Evolutionary conservation across 2,113 vertebrate species (phyloP).

Genomic region (Protobothrops mucrosquamatus): DNA sequence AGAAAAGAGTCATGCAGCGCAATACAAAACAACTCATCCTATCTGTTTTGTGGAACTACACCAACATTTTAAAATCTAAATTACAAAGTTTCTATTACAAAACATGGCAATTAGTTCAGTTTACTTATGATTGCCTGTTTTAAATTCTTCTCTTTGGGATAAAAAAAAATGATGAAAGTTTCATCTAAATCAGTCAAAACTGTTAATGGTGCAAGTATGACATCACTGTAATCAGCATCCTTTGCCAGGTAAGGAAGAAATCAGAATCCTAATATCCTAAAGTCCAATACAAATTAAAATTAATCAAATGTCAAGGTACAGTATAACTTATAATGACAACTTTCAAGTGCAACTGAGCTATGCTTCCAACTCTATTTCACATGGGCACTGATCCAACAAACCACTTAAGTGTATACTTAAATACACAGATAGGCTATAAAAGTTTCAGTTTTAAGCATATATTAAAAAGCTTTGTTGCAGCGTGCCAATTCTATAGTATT

Average conservation of each 20-base stretch:
- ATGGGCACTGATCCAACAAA: conserved; percentile 11
- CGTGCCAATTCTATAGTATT: not conserved
- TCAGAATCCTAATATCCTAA: not conserved
- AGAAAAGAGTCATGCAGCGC: not conserved
- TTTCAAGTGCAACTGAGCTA: not conserved
- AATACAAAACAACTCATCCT: not conserved
- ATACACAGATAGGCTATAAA: not conserved
- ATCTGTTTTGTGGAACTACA: not conserved
- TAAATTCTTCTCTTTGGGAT: not conserved
- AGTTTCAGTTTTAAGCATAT: not conserved
- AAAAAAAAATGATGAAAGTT: not conserved
- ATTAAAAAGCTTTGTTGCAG: conserved; percentile 3
- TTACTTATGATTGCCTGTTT: not conserved
- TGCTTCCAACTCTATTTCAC: not conserved
- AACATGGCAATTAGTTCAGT: not conserved
- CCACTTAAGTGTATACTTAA: not conserved
- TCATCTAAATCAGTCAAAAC: not conserved
- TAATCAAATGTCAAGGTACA: not conserved
- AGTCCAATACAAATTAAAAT: not conserved
- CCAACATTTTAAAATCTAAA: not conserved
- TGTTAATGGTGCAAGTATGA: not conserved
- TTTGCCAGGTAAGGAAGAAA: not conserved
- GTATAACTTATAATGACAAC: conserved; percentile 2
- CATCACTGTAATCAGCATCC: not conserved
- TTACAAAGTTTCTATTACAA: not conserved